These are phyloP conservation scores for Panzeria rudis DNA, from an alignment of 2,888 invertebrate species.

Conservation along the genomic window DNA sequence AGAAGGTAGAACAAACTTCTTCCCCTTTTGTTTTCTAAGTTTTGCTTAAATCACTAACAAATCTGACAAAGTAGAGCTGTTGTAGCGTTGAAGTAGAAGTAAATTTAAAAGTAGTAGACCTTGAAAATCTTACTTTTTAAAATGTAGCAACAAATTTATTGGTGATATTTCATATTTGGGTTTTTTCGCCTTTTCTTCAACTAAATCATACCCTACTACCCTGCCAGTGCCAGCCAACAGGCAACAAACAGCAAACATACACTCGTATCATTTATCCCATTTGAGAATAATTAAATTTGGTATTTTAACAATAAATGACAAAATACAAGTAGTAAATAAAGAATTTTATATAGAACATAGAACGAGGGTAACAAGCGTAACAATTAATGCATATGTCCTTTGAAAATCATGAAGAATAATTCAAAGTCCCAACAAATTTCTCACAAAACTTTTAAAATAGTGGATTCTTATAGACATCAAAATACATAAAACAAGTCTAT, in stretches of 20 bases:
- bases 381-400: conserved; percentile 63
- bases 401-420: conserved; percentile 15
- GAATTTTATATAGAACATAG: conserved; percentile 4
- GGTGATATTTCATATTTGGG: conserved; percentile 46
- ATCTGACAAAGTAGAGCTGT: neutral
- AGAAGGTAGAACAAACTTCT: conserved; percentile 23
- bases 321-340: conserved; percentile 44
- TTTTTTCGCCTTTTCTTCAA: conserved; percentile 7
- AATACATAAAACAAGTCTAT: neutral
- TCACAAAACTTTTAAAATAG: conserved; percentile 46
- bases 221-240: neutral
- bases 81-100: conserved; percentile 33
- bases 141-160: conserved; percentile 53
- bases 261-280: conserved; percentile 42
- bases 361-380: conserved; percentile 56
- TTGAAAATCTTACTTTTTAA: conserved; percentile 31
- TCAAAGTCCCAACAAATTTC: conserved; percentile 21
- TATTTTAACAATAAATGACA: conserved; percentile 51
- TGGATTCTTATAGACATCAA: neutral
- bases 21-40: conserved; percentile 15
- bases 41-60: conserved; percentile 14
- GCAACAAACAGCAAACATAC: neutral
- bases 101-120: conserved; percentile 46
- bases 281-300: conserved; percentile 62
- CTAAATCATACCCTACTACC: conserved; percentile 41